Evolutionary conservation across 2,797 vertebrate genomes (phyloP), one percentile per base, ranked within the genome.

Genomic region (Platyrinchus mystaceus): DNA sequence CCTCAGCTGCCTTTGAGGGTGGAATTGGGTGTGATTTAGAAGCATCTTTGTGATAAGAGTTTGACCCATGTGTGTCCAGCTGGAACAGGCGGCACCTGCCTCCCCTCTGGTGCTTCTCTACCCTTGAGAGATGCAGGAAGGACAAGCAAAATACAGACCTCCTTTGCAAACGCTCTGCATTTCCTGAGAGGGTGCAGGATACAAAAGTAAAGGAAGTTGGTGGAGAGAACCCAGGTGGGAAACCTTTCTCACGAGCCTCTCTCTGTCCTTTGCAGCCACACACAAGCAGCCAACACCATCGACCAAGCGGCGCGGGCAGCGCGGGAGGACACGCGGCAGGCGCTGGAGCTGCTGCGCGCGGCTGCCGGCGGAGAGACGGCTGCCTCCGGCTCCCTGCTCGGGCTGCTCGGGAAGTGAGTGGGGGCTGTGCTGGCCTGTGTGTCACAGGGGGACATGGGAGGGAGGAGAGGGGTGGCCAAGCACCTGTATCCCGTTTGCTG

Each of bases 261-360:
- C 41, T 20, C 60, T 63, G 36, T 91, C 52, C 75, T 24, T 95
- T 92, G 39, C 95, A 99, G 99, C 92, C 99, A 99, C 11, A 53
- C 94, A 8, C 96, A 95, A 6, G 96, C 96, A 1, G 98, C 98
- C 11, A 93, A 47, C 14, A 53, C 63, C 7, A 97, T 99, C 12
- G 97, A 98, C 41, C 97, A 58, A 41, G 97, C 92, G 0, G 96
- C 97, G 5, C 95, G 64, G 49, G 97, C 71, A 1, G 98, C 98
- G 0, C 92, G 96, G 85, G 95, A 95, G 1, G 97, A 98, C 2
- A 97, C 98, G 0, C 50, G 90, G 92, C 97, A 98, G 80, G 98
- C 98, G 0, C 93, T 98, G 90, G 94, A 66, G 20, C 95, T 99
- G 94, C 94, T 98, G 58, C 97, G 76, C 0, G 58, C 64, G 0